These are phyloP conservation scores for Toxonevra muliebris DNA, from an alignment of 2,888 invertebrate genomes.

Conservation along the genomic window DNA sequence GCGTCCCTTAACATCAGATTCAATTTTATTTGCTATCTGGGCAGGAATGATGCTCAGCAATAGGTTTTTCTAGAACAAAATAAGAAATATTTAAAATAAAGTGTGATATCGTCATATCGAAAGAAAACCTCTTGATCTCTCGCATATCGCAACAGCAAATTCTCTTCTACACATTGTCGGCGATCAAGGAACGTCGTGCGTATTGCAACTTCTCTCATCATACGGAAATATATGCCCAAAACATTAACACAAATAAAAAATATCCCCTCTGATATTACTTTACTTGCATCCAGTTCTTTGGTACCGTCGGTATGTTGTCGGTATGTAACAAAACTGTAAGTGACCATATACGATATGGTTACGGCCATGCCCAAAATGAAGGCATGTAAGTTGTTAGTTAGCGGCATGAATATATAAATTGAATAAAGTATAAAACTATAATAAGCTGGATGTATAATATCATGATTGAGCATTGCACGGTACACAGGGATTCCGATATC, in stretches of 20 bases:
- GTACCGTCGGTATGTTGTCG: slow-evolving; percentile 48
- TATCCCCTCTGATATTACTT: slow-evolving; percentile 70
- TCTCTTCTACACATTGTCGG: slow-evolving; percentile 86
- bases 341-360: slow-evolving; percentile 73
- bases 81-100: background rate
- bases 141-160: slow-evolving; percentile 81
- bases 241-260: slow-evolving; percentile 75
- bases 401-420: slow-evolving; percentile 84
- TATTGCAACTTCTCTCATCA: slow-evolving; percentile 88
- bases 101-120: background rate
- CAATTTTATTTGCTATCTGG: slow-evolving; percentile 77
- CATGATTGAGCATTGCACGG: slow-evolving; percentile 68
- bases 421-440: slow-evolving; percentile 78
- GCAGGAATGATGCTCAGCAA: slow-evolving; percentile 87
- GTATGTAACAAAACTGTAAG: slow-evolving; percentile 70
- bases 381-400: slow-evolving; percentile 77
- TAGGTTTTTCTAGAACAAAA: slow-evolving; percentile 75
- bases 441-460: slow-evolving; percentile 74
- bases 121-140: slow-evolving; percentile 81
- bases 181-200: slow-evolving; percentile 87
- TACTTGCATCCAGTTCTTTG: slow-evolving; percentile 62
- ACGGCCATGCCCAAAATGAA: slow-evolving; percentile 75
- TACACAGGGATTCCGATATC: slow-evolving; percentile 75
- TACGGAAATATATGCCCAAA: slow-evolving; percentile 87
- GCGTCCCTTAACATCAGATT: slow-evolving; percentile 70